Base-by-base conservation (phyloP, 2,113 vertebrate genomes). In the Otus sunia region DNA sequence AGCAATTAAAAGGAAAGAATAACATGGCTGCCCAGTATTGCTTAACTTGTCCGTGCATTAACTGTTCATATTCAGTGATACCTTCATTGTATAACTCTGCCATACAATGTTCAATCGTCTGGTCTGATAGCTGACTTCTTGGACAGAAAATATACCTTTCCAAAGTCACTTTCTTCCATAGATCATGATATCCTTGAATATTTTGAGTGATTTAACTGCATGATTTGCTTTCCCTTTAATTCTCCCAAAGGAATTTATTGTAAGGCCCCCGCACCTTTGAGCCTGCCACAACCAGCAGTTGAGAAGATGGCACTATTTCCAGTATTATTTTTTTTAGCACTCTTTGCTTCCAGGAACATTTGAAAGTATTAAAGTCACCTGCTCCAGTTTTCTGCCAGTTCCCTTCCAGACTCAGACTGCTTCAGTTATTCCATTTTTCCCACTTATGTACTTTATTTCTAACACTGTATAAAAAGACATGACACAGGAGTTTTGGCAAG, bases 311-410 rank as follows among this genome's bases (percentile, higher is more conserved):
- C 62, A 87, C 30, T 49, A 45, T 91, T 96, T 95, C 78, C 88
- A 95, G 19, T 19, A 36, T 68, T 78, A 10, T 4, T 19, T 69
- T 82, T 92, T 95, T 86, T 52, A 88, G 18, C 27, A 68, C 30
- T 0, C 0, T 36, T 94, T 72, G 30, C 47, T 95, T 96, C 94
- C 96, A 97, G 94, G 94, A 96, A 96, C 76, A 91, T 95, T 84
- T 93, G 60, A 92, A 94, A 92, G 23, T 36, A 86, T 62, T 86
- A 73, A 86, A 91, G 63, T 88, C 92, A 92, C 91, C 90, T 88
- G 76, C 52, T 93, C 23, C 68, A 81, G 52, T 39, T 95, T 74
- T 93, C 76, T 93, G 79, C 47, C 67, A 92, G 76, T 64, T 94
- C 59, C 21, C n/a, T 96, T 91, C 39, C 79, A 91, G 78, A 84